A percentile compares a stretch with the other conserved stretches of the same genome.
Evolutionary conservation across 2,888 invertebrate genomes (phyloP).

Genomic region (Plutella xylostella): DNA sequence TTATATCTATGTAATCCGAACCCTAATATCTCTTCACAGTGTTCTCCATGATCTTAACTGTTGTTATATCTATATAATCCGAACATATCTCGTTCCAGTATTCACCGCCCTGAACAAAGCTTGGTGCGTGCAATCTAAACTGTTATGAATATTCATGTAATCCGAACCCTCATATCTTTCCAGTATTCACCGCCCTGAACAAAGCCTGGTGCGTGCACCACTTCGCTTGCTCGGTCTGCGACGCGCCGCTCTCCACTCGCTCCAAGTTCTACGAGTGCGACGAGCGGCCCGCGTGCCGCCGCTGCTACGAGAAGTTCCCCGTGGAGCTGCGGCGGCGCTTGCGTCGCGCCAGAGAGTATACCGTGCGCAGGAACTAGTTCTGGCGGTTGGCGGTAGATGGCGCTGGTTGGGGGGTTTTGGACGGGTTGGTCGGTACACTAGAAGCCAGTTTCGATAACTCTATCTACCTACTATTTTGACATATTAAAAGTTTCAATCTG

Average conservation of each 20-base stretch:
- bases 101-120: constrained; percentile 98
- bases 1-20: no score
- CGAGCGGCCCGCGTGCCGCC: constrained; percentile 97
- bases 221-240: constrained; percentile 97
- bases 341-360: constrained; percentile 88
- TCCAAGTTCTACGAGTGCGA: constrained; percentile 99
- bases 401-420: background rate
- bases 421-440: no score
- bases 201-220: constrained; percentile 99
- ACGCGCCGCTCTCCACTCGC: constrained; percentile 94
- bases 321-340: constrained; percentile 92
- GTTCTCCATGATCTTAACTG: no score
- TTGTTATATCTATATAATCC: no score
- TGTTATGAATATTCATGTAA: no score
- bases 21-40: no score
- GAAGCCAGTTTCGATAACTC: no score
- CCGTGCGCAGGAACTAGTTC: constrained; percentile 50
- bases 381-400: background rate
- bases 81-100: no score
- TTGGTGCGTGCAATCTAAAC: constrained; percentile 99
- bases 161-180: no score
- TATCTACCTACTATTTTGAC: no score
- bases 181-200: constrained; percentile 97
- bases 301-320: constrained; percentile 98
- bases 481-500: no score